These are phyloP conservation scores for Pterocles orientalis DNA, from an alignment of 2,113 vertebrate genomes.

Conservation along the genomic window DNA sequence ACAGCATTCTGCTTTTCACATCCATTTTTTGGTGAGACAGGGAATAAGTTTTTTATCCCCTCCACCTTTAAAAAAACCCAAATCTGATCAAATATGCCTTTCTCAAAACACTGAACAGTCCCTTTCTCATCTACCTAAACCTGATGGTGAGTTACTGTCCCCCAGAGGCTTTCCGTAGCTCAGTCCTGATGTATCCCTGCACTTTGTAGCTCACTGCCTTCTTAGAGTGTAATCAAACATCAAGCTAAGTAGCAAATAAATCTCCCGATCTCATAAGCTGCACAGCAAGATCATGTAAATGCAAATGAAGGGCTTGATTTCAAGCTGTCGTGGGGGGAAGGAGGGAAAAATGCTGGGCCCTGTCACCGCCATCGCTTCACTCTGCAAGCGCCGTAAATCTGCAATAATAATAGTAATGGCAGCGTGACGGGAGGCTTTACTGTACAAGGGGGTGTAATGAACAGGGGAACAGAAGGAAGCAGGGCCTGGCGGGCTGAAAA, in stretches of 20 bases:
- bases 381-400: constrained; percentile 83
- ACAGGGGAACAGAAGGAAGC: constrained; percentile 57
- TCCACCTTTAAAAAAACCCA: constrained; percentile 1
- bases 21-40: not conserved
- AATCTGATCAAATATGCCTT: constrained; percentile 43
- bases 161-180: constrained; percentile 65
- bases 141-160: constrained; percentile 74
- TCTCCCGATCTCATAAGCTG: constrained; percentile 87
- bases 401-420: constrained; percentile 79
- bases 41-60: not conserved
- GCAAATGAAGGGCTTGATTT: constrained; percentile 96
- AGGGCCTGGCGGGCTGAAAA: not conserved
- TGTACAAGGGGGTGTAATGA: constrained; percentile 68
- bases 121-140: constrained; percentile 69
- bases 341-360: constrained; percentile 67
- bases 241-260: constrained; percentile 92
- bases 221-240: constrained; percentile 90
- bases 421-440: constrained; percentile 68
- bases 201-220: constrained; percentile 72
- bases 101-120: constrained; percentile 35
- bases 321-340: constrained; percentile 84
- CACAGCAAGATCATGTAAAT: constrained; percentile 96
- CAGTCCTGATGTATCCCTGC: constrained; percentile 62
- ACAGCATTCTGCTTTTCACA: not conserved
- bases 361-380: constrained; percentile 66